A percentile compares a stretch with the other conserved stretches of the same genome.
Conservation (phyloP, 2,113 vertebrate genomes). For the Saiga tatarica region DNA sequence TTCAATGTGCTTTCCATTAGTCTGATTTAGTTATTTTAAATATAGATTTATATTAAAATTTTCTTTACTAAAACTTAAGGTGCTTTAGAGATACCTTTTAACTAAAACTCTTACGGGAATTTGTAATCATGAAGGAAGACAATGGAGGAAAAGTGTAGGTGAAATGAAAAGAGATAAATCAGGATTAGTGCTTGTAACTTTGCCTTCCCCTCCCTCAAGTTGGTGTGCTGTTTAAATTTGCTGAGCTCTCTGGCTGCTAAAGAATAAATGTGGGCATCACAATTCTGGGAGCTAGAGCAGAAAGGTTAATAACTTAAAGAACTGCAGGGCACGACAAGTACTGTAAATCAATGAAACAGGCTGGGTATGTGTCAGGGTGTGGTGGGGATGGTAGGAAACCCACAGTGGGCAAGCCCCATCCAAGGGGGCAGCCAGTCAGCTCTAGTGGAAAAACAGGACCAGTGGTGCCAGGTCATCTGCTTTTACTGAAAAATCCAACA, state of each 20-base stretch:
- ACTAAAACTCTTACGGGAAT: not conserved
- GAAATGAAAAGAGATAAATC: not conserved
- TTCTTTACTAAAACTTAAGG: constrained; percentile 41
- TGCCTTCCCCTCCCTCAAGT: not conserved
- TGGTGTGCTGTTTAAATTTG: not conserved
- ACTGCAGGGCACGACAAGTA: not conserved
- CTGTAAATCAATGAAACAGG: not conserved
- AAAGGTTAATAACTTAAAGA: not conserved
- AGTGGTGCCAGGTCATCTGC: not conserved
- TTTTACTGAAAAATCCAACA: not conserved
- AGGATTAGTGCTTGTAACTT: not conserved
- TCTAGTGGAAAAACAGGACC: not conserved
- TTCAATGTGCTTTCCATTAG: constrained; percentile 50
- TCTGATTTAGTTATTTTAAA: constrained; percentile 45
- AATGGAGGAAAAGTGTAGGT: not conserved
- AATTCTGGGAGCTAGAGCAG: constrained; percentile 23
- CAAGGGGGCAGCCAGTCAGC: not conserved
- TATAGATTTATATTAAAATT: constrained; percentile 6
- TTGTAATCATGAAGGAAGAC: not conserved
- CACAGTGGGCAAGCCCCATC: not conserved
- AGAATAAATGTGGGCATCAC: not conserved
- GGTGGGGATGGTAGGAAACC: not conserved
- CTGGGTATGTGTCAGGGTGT: not conserved
- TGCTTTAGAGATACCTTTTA: not conserved
- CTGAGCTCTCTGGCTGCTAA: constrained; percentile 4